Evolutionary conservation across 2,113 vertebrate species (phyloP), one percentile per base, ranked within the genome.

Genomic region (Pogona vitticeps): DNA sequence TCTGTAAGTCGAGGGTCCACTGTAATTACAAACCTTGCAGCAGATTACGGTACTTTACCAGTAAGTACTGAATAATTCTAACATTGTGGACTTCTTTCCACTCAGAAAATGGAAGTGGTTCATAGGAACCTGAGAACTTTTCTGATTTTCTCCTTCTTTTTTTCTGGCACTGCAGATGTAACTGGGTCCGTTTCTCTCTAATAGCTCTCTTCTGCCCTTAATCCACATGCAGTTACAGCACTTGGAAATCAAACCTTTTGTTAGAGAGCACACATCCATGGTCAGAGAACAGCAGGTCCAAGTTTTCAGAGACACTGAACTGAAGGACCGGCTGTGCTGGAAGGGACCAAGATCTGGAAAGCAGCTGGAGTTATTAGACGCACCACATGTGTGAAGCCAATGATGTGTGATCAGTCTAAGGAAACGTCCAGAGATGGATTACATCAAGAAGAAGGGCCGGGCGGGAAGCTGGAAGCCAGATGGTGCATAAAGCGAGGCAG

Each of bases 291-390:
- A 85, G 73, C 82, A 92, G 77, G 28, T 86, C 52, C 88, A 92
- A 92, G 46, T 10, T 52, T 52, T 52, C 46, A 52, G 10, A 52
- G 46, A 52, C 46, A 52, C 46, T 6, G 10, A 86, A 90, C 82
- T 91, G 84, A 91, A 91, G 68, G 21, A 18, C 14, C 21, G 71
- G 38, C 72, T 77, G 42, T 86, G 90, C 87, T 90, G 86, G 84
- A 59, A 10, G 71, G 63, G n/a, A 86, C 31, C 75, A 76, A 91
- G 71, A 88, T 91, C 88, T 92, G 93, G 33, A 91, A 93, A 93
- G 85, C 91, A 92, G 92, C 92, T 90, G 83, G 84, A 80, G 71
- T 82, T 87, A 93, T 92, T 92, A 91, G 88, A 90, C 90, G 85
- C 90, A 56, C 79, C 88, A 90, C 91, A 87, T 87, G 75, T 52